Evolutionary conservation across 2,797 vertebrate genomes (phyloP).

Genomic region (Sitta carolinensis): DNA sequence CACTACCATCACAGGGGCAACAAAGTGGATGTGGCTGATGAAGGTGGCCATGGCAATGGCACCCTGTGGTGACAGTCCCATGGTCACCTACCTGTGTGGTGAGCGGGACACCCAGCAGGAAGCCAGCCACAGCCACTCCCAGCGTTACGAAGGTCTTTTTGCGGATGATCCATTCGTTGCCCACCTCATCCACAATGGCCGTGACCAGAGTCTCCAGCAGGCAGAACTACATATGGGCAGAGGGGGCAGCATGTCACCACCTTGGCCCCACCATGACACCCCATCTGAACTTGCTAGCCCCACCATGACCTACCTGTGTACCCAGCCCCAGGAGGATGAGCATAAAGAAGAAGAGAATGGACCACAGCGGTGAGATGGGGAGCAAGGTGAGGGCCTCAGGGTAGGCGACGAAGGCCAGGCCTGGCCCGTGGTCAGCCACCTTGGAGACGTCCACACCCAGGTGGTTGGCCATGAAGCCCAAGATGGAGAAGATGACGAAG

Average conservation of each 20-base stretch:
- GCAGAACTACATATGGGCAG: slow-evolving; percentile 82
- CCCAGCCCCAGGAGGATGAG: slow-evolving; percentile 95
- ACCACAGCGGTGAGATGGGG: slow-evolving; percentile 95
- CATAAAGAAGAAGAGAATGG: slow-evolving; percentile 99
- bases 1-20: background rate
- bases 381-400: slow-evolving; percentile 96
- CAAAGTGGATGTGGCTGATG: background rate
- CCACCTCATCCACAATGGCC: slow-evolving; percentile 95
- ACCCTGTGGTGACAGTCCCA: rapidly evolving
- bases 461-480: slow-evolving; percentile 97
- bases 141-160: slow-evolving; percentile 90
- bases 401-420: slow-evolving; percentile 96
- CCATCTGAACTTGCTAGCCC: rapidly evolving
- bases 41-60: background rate
- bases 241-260: background rate
- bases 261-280: background rate
- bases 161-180: slow-evolving; percentile 94
- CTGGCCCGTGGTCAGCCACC: slow-evolving; percentile 94
- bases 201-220: slow-evolving; percentile 96
- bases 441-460: slow-evolving; percentile 92
- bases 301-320: slow-evolving; percentile 85
- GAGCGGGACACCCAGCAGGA: slow-evolving; percentile 91
- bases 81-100: slow-evolving; percentile 82
- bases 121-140: slow-evolving; percentile 87
- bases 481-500: slow-evolving; percentile 98